Evolutionary conservation across 2,113 vertebrate species (phyloP), one percentile per base, ranked within the genome.

Genomic region (Xenus cinereus): DNA sequence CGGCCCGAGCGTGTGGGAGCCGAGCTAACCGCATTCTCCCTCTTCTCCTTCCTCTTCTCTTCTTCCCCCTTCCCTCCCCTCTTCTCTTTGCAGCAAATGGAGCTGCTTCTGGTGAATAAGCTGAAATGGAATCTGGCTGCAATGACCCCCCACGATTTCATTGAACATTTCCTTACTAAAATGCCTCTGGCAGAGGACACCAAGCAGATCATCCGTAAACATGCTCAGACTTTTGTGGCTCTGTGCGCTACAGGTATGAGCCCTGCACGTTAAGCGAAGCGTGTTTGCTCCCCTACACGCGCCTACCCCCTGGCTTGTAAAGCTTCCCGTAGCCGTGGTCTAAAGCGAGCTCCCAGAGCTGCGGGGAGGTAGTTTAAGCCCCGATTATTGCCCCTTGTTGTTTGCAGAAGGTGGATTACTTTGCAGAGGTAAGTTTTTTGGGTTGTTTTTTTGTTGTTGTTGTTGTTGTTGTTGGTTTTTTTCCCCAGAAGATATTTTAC

Each of bases 41-140:
- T 77, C 56, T 64, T 84, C 64, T 89, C 30, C 76, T 56, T 88
- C 77, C 60, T 76, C 82, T 20, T 67, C 66, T 84, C 51, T 63
- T 54, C 35, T 74, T 73, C 54, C 54, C 73, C 45, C 50, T 64
- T 20, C 59, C 53, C 51, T 69, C 89, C 89, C 75, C 20, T 97
- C 90, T 97, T 82, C 57, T 89, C 97, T 96, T 93, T 26, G 59
- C 98, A 99, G 99, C 98, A 99, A 98, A 99, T 99, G 99, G 99
- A 99, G 98, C 98, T 99, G 96, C 98, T 99, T 78, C 98, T 99
- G 96, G 98, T 99, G 96, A 99, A 99, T 98, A 99, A 99, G 94
- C 98, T 99, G 97, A 99, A 99, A 97, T 99, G 99, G 99, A 99
- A 99, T 95, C 98, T 99, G 98, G 99, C 99, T 4, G 99, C 99